Evolutionary conservation across 2,797 vertebrate species (phyloP).

Genomic region (Denticeps clupeoides): DNA sequence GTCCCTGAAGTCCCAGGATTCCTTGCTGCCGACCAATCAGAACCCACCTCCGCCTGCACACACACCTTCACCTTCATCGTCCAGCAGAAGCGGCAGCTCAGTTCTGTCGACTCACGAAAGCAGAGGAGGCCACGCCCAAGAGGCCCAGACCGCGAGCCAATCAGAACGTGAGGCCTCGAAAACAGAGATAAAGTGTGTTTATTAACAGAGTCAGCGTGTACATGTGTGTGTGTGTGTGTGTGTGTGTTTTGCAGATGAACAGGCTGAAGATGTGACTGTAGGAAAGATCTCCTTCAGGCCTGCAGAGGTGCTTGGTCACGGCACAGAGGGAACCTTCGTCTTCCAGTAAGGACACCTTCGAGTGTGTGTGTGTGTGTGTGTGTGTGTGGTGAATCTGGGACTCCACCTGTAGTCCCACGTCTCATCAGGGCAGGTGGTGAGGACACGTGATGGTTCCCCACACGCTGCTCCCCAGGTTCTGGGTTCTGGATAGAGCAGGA

Average conservation of each 20-base stretch:
- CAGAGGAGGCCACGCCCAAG: background rate
- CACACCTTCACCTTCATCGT: constrained; percentile 13
- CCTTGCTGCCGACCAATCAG: constrained; percentile 38
- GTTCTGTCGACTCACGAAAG: too few relatives aligned
- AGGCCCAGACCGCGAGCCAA: background rate
- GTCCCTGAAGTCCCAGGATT: constrained; percentile 49
- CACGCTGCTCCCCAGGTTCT: too few relatives aligned
- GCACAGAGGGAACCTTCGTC: constrained; percentile 85
- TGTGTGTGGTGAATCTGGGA: background rate
- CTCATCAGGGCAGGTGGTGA: too few relatives aligned
- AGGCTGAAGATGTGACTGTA: constrained; percentile 57
- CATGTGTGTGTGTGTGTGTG: background rate
- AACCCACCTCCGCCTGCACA: constrained; percentile 16
- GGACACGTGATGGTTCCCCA: too few relatives aligned
- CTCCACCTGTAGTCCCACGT: too few relatives aligned
- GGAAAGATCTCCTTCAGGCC: constrained; percentile 88
- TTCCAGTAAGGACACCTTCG: constrained; percentile 61
- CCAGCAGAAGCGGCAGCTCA: too few relatives aligned
- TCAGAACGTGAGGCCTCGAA: background rate
- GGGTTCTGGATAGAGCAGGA: too few relatives aligned
- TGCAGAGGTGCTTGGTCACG: constrained; percentile 76
- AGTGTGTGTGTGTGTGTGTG: background rate
- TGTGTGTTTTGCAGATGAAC: constrained; percentile 37
- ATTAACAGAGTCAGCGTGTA: background rate
- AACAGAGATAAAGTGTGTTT: too few relatives aligned